These are phyloP conservation scores for Buphagus erythrorhynchus DNA, from an alignment of 2,797 vertebrate species.

Conservation along the genomic window DNA sequence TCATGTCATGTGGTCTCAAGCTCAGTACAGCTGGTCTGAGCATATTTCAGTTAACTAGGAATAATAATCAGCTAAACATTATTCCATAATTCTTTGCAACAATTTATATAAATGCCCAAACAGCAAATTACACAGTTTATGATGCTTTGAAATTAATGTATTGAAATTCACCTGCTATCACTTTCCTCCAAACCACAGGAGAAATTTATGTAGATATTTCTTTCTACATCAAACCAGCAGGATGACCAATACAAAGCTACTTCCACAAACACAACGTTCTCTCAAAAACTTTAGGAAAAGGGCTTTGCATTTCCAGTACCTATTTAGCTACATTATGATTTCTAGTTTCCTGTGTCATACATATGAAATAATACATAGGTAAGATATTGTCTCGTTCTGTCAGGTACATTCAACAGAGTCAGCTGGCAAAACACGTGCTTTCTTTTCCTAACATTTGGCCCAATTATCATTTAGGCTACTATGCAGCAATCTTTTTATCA, in stretches of 20 bases:
- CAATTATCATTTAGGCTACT: background rate
- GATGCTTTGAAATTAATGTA: background rate
- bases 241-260: background rate
- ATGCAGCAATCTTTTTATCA: background rate
- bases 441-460: background rate
- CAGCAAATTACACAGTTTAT: background rate
- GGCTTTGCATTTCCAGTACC: background rate
- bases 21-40: background rate
- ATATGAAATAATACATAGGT: background rate
- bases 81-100: background rate
- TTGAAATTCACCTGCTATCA: background rate
- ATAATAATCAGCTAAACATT: background rate
- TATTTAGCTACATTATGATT: background rate
- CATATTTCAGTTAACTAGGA: background rate
- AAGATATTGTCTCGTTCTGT: background rate
- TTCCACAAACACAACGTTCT: background rate
- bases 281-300: background rate
- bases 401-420: background rate
- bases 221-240: background rate
- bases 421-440: accelerated
- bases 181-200: background rate
- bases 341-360: background rate
- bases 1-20: background rate
- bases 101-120: background rate
- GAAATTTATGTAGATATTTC: background rate